Evolutionary conservation across 2,113 vertebrate species (phyloP).

Genomic region (Microtus richardsoni): DNA sequence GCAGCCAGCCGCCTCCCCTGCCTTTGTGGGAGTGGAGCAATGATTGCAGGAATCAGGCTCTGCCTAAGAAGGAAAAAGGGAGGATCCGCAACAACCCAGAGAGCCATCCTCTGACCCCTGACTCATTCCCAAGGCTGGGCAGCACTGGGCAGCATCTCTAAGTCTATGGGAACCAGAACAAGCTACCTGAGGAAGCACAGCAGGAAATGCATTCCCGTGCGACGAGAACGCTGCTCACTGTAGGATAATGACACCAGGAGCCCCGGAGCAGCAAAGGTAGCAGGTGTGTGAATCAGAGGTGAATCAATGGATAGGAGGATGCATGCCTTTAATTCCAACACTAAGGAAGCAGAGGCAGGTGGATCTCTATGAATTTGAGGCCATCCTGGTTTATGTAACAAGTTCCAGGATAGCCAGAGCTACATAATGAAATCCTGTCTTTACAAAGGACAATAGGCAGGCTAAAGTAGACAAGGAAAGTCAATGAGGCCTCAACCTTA

Average conservation of each 20-base stretch:
- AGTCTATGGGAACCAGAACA: accelerated
- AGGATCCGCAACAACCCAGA: background rate
- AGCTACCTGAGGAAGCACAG: too few species aligned
- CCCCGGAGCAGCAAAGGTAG: background rate
- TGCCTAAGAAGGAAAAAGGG: background rate
- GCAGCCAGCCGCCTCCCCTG: too few species aligned
- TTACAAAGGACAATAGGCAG: background rate
- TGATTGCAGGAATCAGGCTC: background rate
- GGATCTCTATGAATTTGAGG: background rate
- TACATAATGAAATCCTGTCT: background rate
- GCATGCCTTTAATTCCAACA: background rate
- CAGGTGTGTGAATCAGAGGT: background rate
- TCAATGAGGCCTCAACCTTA: background rate
- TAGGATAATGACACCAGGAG: accelerated
- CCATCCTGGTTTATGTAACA: background rate
- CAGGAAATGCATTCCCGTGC: background rate
- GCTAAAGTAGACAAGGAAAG: background rate
- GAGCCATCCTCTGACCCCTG: background rate
- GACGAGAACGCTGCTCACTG: background rate
- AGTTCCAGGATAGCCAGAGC: background rate
- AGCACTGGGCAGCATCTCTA: background rate
- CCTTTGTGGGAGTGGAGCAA: background rate
- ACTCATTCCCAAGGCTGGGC: background rate
- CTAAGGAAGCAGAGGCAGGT: background rate
- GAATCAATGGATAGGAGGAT: background rate